Conservation (phyloP, 2,113 vertebrate genomes). For the Archocentrus centrarchus region DNA sequence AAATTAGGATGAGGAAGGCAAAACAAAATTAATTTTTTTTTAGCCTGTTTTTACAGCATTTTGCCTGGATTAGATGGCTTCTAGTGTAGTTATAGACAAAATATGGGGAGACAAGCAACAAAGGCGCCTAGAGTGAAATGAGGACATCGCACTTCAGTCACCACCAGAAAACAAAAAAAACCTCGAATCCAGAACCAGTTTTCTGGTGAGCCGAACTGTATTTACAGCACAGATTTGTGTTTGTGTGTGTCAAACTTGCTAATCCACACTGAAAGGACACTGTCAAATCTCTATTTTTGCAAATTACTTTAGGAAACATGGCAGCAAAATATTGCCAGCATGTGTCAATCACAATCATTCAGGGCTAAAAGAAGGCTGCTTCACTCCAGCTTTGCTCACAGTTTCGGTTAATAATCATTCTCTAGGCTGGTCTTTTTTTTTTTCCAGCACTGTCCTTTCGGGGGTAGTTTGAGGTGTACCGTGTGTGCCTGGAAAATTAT, state of each 20-base stretch:
- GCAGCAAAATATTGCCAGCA: neutral
- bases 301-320: constrained; percentile 8
- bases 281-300: neutral
- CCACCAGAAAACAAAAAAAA: constrained; percentile 8
- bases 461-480: neutral
- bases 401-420: neutral
- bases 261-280: constrained; percentile 1
- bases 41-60: neutral
- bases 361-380: neutral
- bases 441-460: neutral
- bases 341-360: constrained; percentile 18
- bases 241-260: constrained; percentile 13
- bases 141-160: neutral
- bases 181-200: neutral
- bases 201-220: neutral
- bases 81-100: neutral
- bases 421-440: neutral
- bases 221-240: constrained; percentile 3
- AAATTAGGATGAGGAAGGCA: neutral
- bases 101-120: neutral
- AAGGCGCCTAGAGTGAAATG: neutral
- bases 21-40: neutral
- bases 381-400: neutral
- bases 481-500: neutral
- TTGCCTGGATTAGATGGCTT: neutral